Evolutionary conservation across 2,113 vertebrate species (phyloP).

Genomic region (Grallaria varia): DNA sequence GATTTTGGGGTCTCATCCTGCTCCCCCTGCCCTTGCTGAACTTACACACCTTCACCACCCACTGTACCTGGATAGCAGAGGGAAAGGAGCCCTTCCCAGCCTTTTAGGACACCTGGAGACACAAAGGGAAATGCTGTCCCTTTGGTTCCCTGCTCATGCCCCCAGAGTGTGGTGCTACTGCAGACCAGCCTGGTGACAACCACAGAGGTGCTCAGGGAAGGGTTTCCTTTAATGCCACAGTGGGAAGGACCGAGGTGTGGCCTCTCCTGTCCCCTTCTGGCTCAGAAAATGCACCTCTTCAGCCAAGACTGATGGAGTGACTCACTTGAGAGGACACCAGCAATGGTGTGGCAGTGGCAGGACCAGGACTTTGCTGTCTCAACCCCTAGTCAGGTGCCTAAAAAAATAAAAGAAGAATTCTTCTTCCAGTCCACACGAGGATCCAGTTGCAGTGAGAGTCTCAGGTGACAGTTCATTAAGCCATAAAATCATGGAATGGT

Average conservation of each 20-base stretch:
- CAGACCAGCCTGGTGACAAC: neutral
- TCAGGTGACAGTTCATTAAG: neutral
- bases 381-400: neutral
- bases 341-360: neutral
- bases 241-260: fast-evolving
- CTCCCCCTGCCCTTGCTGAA: neutral
- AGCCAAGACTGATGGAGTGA: neutral
- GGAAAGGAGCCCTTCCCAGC: neutral
- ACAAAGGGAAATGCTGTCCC: neutral
- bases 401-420: neutral
- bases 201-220: neutral
- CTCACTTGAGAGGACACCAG: neutral
- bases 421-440: neutral
- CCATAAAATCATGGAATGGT: neutral
- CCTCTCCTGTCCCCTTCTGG: neutral
- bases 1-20: neutral
- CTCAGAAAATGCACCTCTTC: neutral
- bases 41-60: neutral
- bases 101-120: too few species aligned
- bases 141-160: neutral
- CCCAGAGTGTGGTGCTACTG: neutral
- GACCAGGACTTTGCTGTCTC: neutral
- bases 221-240: neutral
- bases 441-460: neutral
- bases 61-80: neutral